Evolutionary conservation across 1,140 invertebrate species (phyloP).

Genomic region (Tetramorium parvispinum): DNA sequence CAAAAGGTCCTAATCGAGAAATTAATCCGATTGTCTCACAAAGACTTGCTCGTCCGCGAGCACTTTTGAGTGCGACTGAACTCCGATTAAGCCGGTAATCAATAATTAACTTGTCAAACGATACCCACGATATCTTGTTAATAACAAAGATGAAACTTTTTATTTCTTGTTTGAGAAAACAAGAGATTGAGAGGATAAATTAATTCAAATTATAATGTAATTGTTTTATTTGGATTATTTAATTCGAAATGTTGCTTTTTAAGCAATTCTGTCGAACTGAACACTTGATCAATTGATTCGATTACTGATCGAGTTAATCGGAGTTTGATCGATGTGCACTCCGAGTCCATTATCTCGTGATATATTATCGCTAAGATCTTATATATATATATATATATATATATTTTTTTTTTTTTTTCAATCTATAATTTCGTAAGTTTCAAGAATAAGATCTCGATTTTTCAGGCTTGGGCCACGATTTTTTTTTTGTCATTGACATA

Average conservation of each 20-base stretch:
- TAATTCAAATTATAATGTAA: not conserved
- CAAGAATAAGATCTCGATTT: not conserved
- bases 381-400: not conserved
- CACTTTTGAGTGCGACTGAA: not conserved
- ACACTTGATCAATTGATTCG: not conserved
- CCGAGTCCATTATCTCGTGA: not conserved
- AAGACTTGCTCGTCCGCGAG: not conserved
- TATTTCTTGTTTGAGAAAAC: too few relatives aligned
- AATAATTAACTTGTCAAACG: not conserved
- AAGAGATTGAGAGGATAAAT: not conserved
- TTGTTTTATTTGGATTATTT: too few relatives aligned
- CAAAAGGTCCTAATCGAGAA: not conserved
- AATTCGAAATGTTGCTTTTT: not conserved
- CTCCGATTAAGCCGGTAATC: too few relatives aligned
- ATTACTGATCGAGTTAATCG: not conserved
- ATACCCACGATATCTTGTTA: too few relatives aligned
- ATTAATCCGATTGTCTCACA: not conserved
- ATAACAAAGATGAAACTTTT: too few relatives aligned
- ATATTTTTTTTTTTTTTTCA: not conserved
- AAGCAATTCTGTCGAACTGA: not conserved
- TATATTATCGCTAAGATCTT: not conserved
- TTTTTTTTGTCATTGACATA: too few relatives aligned
- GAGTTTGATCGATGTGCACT: not conserved
- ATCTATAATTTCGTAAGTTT: not conserved
- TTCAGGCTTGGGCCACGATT: too few relatives aligned